phyloP scores from a whole-genome alignment of 2,797 vertebrate genomes.

The Rhinogobio ventralis region DNA sequence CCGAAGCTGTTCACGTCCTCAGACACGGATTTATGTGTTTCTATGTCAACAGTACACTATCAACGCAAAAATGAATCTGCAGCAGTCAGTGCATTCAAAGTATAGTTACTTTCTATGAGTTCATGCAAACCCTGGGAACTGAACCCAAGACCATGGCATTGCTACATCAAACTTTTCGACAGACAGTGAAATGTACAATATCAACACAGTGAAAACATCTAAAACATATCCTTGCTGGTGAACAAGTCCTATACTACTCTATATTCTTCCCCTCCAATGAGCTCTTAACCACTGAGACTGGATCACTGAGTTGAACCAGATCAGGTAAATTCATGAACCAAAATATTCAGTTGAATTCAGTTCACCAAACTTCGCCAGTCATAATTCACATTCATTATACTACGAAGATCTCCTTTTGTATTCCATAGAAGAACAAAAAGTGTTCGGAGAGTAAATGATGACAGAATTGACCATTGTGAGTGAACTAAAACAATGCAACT shows the following conservation, averaged over 20 bases:
- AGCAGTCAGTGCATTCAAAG: background rate
- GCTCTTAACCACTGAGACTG: background rate
- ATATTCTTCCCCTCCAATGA: background rate
- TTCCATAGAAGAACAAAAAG: background rate
- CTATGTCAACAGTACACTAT: background rate
- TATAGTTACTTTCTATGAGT: background rate
- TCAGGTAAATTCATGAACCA: background rate
- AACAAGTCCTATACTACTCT: background rate
- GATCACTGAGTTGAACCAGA: background rate
- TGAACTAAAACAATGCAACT: background rate
- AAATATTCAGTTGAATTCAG: too few species aligned
- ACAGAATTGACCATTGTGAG: background rate
- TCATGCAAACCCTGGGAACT: background rate
- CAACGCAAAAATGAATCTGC: background rate
- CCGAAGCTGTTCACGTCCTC: too few species aligned
- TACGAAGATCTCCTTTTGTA: background rate
- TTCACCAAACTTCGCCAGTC: background rate
- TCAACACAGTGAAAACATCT: background rate
- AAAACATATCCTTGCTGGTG: background rate
- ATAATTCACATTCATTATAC: background rate
- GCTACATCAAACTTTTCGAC: background rate
- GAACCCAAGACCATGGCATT: background rate
- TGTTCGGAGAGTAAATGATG: background rate
- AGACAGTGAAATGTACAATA: background rate
- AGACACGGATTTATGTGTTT: too few species aligned